phyloP scores from a whole-genome alignment of 2,797 vertebrate genomes.

The Fundulus diaphanus region DNA sequence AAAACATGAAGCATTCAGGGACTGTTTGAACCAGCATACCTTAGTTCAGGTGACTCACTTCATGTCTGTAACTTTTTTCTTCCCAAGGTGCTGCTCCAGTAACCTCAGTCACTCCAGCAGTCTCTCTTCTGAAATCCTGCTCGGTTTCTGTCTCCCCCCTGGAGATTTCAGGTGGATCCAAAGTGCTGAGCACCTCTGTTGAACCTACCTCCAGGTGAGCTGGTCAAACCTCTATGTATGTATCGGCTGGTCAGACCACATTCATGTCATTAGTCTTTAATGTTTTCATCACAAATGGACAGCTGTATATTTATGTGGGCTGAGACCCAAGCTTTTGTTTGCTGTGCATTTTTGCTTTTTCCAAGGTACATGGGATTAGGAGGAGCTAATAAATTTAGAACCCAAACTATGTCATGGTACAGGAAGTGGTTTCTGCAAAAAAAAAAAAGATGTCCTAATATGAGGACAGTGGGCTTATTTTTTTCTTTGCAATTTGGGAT shows the following conservation, averaged over 20 bases:
- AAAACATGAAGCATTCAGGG: background rate
- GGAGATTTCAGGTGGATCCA: constrained; percentile 38
- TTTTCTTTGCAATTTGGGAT: too few species aligned
- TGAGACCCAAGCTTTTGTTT: too few species aligned
- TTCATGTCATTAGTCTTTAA: background rate
- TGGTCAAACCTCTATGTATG: background rate
- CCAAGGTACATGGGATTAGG: too few species aligned
- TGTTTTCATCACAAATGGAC: background rate
- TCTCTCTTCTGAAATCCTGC: constrained; percentile 46
- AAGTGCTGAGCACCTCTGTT: constrained; percentile 1
- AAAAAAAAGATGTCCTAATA: too few species aligned
- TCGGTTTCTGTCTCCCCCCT: constrained; percentile 52
- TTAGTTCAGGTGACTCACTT: background rate
- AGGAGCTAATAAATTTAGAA: too few species aligned
- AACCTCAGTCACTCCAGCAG: background rate
- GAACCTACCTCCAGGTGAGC: constrained; percentile 52
- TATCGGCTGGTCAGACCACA: background rate
- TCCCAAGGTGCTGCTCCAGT: constrained; percentile 8
- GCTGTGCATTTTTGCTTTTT: too few species aligned
- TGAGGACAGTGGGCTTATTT: too few species aligned
- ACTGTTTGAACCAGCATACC: background rate
- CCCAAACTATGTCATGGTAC: too few species aligned
- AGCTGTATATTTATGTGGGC: background rate
- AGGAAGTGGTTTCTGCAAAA: too few species aligned
- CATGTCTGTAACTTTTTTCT: background rate